Evolutionary conservation across 2,888 invertebrate species (phyloP).

Genomic region (Lithophane ornitopus): DNA sequence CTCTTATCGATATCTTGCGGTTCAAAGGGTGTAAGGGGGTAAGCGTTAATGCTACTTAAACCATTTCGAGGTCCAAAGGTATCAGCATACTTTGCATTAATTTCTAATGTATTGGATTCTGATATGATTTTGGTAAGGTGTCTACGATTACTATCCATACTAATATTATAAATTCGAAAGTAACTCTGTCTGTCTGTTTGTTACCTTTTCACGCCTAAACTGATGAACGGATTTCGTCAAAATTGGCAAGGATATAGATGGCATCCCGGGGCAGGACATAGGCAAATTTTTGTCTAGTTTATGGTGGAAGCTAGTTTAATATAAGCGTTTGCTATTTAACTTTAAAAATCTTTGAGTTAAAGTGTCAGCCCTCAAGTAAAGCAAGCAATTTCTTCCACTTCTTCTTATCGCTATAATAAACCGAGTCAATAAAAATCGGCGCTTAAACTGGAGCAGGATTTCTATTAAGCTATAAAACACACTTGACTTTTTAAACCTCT

Average conservation of each 20-base stretch:
- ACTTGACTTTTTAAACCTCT: conserved; percentile 34
- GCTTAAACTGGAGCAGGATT: conserved; percentile 6
- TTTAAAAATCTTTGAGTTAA: no score
- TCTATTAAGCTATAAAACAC: conserved; percentile 46
- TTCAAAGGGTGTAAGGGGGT: not conserved
- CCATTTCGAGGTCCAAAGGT: not conserved
- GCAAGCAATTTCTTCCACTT: not conserved
- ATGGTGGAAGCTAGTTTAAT: not conserved
- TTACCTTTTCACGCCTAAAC: no score
- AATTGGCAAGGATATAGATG: no score
- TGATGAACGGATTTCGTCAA: no score
- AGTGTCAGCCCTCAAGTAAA: not conserved
- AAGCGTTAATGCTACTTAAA: not conserved
- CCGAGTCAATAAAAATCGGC: conserved; percentile 22
- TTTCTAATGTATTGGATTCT: conserved; percentile 4
- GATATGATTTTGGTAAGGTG: not conserved
- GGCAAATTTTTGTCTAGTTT: no score
- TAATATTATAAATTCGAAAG: no score
- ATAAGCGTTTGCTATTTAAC: not conserved
- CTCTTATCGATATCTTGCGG: conserved; percentile 17
- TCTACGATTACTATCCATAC: not conserved
- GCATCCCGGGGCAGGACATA: no score
- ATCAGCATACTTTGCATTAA: not conserved
- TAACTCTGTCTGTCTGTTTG: no score
- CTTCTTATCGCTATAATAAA: not conserved